Percentiles rank a stretch among this genome's conserved stretches.
These are phyloP conservation scores for Gymnorhina tibicen DNA, from an alignment of 2,113 vertebrate genomes.

Conservation along the genomic window DNA sequence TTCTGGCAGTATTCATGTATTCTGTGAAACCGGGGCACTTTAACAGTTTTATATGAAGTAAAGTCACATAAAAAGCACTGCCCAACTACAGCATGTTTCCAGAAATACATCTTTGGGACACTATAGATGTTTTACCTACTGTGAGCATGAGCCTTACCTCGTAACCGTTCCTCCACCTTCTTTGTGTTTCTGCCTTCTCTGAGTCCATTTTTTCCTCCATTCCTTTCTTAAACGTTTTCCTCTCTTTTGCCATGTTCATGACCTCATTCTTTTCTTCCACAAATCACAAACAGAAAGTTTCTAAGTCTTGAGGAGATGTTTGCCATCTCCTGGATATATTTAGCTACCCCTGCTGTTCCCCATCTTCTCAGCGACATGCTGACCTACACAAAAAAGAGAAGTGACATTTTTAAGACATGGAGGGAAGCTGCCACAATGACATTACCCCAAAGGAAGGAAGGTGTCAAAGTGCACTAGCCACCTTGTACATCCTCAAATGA, in stretches of 20 bases:
- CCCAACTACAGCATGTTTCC: not conserved
- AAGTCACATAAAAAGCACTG: not conserved
- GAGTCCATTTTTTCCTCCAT: not conserved
- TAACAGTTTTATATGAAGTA: not conserved
- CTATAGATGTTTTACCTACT: not conserved
- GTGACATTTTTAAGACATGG: not conserved
- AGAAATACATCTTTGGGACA: not conserved
- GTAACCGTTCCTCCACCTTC: not conserved
- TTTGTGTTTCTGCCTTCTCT: not conserved
- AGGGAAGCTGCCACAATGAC: not conserved
- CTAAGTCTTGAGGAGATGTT: not conserved
- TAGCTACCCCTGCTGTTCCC: not conserved
- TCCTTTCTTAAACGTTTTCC: not conserved
- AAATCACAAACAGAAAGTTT: conserved; percentile 36
- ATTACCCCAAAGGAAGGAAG: not conserved
- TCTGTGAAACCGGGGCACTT: not conserved
- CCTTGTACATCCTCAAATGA: not conserved
- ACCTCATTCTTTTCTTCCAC: conserved; percentile 2
- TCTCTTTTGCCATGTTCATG: not conserved
- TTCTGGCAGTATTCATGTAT: not conserved
- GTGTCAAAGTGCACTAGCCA: not conserved
- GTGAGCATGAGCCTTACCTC: not conserved
- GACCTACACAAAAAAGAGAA: not conserved
- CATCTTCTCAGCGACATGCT: not conserved
- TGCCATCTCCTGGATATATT: not conserved